A percentile compares a stretch with the other conserved stretches of the same genome.
Evolutionary conservation across 2,888 invertebrate species (phyloP).

Genomic region (Oligia fasciuncula): DNA sequence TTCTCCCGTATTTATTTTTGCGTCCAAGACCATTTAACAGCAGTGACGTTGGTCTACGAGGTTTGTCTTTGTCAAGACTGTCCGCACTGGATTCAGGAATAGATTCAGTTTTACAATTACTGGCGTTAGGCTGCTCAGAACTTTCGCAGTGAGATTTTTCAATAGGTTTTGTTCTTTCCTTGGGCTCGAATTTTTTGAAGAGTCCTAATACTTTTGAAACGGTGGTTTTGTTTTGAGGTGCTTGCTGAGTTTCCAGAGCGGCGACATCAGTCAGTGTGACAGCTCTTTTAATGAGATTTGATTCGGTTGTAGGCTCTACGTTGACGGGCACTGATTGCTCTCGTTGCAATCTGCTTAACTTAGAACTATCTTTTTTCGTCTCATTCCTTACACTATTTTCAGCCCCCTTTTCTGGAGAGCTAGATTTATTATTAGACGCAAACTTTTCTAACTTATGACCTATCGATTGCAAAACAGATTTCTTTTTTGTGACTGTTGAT

Average conservation of each 20-base stretch:
- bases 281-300: conserved; percentile 92
- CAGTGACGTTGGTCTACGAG: conserved; percentile 88
- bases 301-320: conserved; percentile 90
- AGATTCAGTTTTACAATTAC: conserved; percentile 68
- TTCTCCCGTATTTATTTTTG: conserved; percentile 86
- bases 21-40: conserved; percentile 89
- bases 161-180: conserved; percentile 83
- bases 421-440: conserved; percentile 87
- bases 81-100: conserved; percentile 69
- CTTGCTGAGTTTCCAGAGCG: conserved; percentile 79
- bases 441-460: conserved; percentile 94
- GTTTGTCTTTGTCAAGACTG: conserved; percentile 81
- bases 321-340: conserved; percentile 92
- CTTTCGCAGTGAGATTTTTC: conserved; percentile 76
- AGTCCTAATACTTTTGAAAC: conserved; percentile 94
- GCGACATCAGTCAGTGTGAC: conserved; percentile 93
- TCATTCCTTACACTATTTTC: conserved; percentile 75
- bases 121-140: conserved; percentile 65
- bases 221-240: conserved; percentile 90
- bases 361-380: conserved; percentile 78
- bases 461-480: conserved; percentile 93
- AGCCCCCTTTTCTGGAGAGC: conserved; percentile 87
- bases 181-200: conserved; percentile 93
- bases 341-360: conserved; percentile 90
- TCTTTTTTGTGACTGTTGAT: conserved; percentile 88